Base-by-base conservation (phyloP, 2,797 vertebrate species). In the Peromyscus eremicus region DNA sequence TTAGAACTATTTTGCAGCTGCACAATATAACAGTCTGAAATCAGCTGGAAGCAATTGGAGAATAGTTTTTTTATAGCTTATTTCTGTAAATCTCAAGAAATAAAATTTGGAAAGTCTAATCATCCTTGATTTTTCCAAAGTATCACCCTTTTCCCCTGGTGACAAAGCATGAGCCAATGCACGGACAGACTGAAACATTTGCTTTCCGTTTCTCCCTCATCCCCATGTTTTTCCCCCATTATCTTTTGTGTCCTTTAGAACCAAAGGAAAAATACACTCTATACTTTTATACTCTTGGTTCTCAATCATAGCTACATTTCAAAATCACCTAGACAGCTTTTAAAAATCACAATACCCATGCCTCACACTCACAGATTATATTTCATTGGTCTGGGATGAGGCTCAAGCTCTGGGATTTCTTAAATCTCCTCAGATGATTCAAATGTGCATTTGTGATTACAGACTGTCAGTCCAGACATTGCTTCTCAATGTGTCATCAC, bases 101-200 rank as follows among this genome's bases (percentile, higher is more conserved):
- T 62, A 95, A 94, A 90, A 80, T 79, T 46, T 82, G 19, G 60
- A 85, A 96, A 76, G 55, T 92, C 16, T 81, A 71, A 86, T 86
- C 60, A 89, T 86, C 57, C 5, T 32, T 27, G 19, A 96, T 19
- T 76, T 93, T 81, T 82, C 43, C 55, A 85, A 87, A 77, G 37
- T 37, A 55, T 93, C 75, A 76, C 27, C 34, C 29, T 94, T 94
- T 57, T 6, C n/a, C 37, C 90, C 19, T 85, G 70, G 19, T 11
- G 91, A 62, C 12, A 93, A 19, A 93, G 17, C 13, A 66, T 43
- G 57, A 87, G 37, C 0, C 64, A 91, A 12, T 64, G 21, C 5
- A 68, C 52, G 5, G 27, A 43, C 32, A 91, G 12, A 93, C 14
- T 89, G 43, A 85, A 86, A 89, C 4, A 57, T 66, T 94, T 81